phyloP scores from a whole-genome alignment of 2,797 vertebrate species.

The Anabacerthia variegaticeps region DNA sequence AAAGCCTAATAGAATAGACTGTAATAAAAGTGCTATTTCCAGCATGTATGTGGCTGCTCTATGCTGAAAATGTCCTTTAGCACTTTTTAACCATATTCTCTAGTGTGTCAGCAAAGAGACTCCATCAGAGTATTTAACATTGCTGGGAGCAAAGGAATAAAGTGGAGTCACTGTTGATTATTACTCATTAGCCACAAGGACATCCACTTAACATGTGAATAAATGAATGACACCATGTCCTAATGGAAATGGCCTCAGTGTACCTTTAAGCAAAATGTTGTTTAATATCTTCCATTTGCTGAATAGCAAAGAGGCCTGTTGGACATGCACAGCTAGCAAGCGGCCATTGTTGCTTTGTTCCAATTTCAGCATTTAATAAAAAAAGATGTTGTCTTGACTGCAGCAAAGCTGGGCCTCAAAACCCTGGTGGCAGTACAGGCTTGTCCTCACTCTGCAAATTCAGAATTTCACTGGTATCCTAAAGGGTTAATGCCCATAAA shows the following conservation, averaged over 20 bases:
- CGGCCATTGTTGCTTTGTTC: constrained; percentile 84
- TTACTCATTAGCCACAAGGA: constrained; percentile 91
- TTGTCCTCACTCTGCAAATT: neutral
- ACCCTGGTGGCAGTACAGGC: neutral
- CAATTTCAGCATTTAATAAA: constrained; percentile 82
- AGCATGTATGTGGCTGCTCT: neutral
- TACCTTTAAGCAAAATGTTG: constrained; percentile 87
- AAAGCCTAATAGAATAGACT: constrained; percentile 35
- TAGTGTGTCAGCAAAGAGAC: constrained; percentile 73
- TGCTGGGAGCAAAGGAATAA: constrained; percentile 83
- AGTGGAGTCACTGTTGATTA: constrained; percentile 89
- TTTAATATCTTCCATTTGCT: constrained; percentile 88
- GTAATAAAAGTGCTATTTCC: constrained; percentile 49
- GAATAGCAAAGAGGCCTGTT: constrained; percentile 83
- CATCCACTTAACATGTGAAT: constrained; percentile 86
- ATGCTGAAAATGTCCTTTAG: constrained; percentile 67
- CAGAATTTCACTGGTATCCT: neutral
- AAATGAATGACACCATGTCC: constrained; percentile 83
- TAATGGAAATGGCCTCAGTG: constrained; percentile 82
- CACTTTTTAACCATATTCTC: constrained; percentile 74
- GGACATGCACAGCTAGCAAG: constrained; percentile 82
- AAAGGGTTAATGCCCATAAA: constrained; percentile 42
- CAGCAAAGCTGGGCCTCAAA: neutral
- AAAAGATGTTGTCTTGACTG: constrained; percentile 73
- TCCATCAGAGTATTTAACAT: constrained; percentile 81